Evolutionary conservation across 2,888 invertebrate species (phyloP).

Genomic region (Campoplex nolae): DNA sequence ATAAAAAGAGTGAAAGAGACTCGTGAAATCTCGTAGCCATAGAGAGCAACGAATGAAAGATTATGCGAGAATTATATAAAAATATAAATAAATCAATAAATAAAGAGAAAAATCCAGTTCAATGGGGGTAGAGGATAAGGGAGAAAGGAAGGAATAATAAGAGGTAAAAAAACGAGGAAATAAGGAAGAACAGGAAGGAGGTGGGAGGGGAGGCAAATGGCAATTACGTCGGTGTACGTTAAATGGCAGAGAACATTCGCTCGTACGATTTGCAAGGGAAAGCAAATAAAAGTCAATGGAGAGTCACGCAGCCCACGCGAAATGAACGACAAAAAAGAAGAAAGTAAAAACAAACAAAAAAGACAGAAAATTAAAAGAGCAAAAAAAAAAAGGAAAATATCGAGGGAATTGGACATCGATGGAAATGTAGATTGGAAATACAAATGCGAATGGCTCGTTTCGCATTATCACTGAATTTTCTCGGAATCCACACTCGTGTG

Average conservation of each 20-base stretch:
- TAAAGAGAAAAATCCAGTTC: not conserved
- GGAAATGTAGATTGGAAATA: constrained; percentile 23
- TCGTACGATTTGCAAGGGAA: constrained; percentile 50
- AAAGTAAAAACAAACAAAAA: not conserved
- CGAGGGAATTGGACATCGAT: constrained; percentile 55
- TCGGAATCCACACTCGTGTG: not conserved
- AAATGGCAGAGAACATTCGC: constrained; percentile 58
- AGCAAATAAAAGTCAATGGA: constrained; percentile 59
- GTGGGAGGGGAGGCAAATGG: constrained; percentile 42
- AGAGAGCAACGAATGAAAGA: not conserved
- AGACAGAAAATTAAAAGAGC: not conserved
- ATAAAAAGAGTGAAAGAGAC: constrained; percentile 13
- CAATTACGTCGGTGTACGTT: constrained; percentile 62
- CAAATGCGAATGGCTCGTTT: constrained; percentile 34
- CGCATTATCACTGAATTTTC: constrained; percentile 42
- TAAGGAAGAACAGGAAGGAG: not conserved
- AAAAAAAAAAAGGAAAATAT: not conserved
- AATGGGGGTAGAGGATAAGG: not conserved
- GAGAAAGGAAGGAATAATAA: not conserved
- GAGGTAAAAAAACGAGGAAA: not conserved
- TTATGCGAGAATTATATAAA: too few species aligned
- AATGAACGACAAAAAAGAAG: constrained; percentile 16
- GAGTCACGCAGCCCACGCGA: constrained; percentile 34
- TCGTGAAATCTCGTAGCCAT: constrained; percentile 39
- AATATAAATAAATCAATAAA: not conserved